Base-by-base conservation (phyloP, 2,797 vertebrate species). In the Lates japonicus region DNA sequence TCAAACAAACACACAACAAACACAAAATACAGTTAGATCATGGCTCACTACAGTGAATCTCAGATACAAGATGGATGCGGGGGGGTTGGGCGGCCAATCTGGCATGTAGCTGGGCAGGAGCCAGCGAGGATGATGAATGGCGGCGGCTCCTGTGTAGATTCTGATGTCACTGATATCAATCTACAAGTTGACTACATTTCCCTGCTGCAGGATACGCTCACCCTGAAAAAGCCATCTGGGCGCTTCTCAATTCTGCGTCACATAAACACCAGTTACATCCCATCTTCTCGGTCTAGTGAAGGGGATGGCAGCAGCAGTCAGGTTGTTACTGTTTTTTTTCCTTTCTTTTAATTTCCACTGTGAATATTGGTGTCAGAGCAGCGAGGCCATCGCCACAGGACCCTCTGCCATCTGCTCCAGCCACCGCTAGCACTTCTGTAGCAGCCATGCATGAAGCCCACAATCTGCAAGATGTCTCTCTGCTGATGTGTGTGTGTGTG, bases 361-460 rank as follows among this genome's bases (percentile, higher is more conserved):
- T 73, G 86, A 87, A 80, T 88, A 85, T 84, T 81, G 90, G 91
- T 91, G 89, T 93, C 84, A 57, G 87, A 87, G 82, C 77, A 70
- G 76, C 33, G 82, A 90, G 88, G 86, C 87, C 86, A 79, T 83
- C 88, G 3, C 94, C 91, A 83, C 92, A 93, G 93, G 93, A 93
- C 71, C 70, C 92, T 65, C 80, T 73, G 61, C 93, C 93, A 94
- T 94, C 94, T 95, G 93, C 89, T 90, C 70, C 90, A 91, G 82
- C 90, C 87, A 88, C 79, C 70, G 35, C 81, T n/a, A 87, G 85
- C 88, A 52, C 86, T 85, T 77, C 91, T 88, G 84, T 59, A 88
- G 92, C 93, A 93, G 85, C 90, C 94, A 92, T 88, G 93, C 92
- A 80, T 93, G 92, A 94, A 92, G 86, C 77, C 70, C 70, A 37